phyloP scores from a whole-genome alignment of 2,113 vertebrate species.

The Nyctibius bracteatus region DNA sequence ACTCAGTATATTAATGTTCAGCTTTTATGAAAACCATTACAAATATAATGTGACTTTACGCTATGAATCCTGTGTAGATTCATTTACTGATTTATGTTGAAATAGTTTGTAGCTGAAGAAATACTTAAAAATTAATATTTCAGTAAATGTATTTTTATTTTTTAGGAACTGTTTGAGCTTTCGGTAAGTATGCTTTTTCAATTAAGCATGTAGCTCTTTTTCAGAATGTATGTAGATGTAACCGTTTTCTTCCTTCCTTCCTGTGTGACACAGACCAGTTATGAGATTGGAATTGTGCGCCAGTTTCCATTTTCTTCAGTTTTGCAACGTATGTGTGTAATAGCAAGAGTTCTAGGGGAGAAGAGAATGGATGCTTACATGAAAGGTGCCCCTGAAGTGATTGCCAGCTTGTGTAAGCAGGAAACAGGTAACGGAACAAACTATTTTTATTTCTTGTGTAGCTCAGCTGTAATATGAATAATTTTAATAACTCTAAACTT shows the following conservation, averaged over 20 bases:
- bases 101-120: not conserved
- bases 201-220: not conserved
- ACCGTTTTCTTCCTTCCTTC: not conserved
- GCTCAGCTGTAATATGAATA: not conserved
- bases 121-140: not conserved
- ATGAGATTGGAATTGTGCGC: conserved; percentile 95
- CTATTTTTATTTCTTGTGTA: not conserved
- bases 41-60: not conserved
- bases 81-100: not conserved
- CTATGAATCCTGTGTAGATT: not conserved
- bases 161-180: conserved; percentile 92
- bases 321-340: conserved; percentile 92
- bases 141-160: not conserved
- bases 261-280: conserved; percentile 73
- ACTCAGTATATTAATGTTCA: not conserved
- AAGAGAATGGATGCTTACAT: conserved; percentile 95
- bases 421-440: conserved; percentile 81
- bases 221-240: not conserved
- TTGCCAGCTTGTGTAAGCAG: conserved; percentile 88
- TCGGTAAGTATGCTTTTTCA: conserved; percentile 78
- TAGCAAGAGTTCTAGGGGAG: conserved; percentile 86
- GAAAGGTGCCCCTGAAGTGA: conserved; percentile 93
- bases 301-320: conserved; percentile 97
- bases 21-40: not conserved
- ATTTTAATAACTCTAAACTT: not conserved